Evolutionary conservation across 2,888 invertebrate species (phyloP).

Genomic region (Agrilus mali): DNA sequence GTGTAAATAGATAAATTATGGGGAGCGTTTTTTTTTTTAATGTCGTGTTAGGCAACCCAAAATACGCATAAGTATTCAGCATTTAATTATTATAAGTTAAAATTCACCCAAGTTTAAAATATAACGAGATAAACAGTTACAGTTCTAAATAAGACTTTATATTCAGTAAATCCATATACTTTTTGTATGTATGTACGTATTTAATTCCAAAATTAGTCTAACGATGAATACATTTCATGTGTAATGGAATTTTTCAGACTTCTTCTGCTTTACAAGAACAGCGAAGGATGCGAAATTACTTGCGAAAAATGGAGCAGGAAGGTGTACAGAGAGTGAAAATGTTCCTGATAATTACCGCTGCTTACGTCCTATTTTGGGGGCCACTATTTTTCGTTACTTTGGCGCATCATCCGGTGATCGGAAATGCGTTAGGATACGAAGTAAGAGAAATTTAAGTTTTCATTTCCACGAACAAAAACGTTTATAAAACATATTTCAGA

Average conservation of each 20-base stretch:
- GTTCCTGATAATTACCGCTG: conserved; percentile 73
- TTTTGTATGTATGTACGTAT: no score
- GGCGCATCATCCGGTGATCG: conserved; percentile 60
- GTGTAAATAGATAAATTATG: no score
- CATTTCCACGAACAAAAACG: not conserved
- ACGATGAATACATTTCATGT: no score
- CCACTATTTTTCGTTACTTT: conserved; percentile 79
- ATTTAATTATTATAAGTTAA: no score
- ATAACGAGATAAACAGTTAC: no score
- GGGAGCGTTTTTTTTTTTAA: no score
- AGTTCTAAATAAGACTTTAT: no score
- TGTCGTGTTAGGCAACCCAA: no score
- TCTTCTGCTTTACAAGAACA: conserved; percentile 53
- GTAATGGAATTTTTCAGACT: conserved; percentile 24
- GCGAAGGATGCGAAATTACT: conserved; percentile 61
- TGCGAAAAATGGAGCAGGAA: conserved; percentile 65
- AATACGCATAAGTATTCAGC: no score
- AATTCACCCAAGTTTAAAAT: no score
- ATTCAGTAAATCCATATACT: no score
- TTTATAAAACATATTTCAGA: conserved; percentile 38
- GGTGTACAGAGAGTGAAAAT: conserved; percentile 73
- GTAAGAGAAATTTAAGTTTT: conserved; percentile 29
- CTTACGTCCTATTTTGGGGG: conserved; percentile 83
- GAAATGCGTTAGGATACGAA: conserved; percentile 63
- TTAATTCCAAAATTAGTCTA: no score